These are phyloP conservation scores for Lemur catta DNA, from an alignment of 2,797 vertebrate species.

Conservation along the genomic window DNA sequence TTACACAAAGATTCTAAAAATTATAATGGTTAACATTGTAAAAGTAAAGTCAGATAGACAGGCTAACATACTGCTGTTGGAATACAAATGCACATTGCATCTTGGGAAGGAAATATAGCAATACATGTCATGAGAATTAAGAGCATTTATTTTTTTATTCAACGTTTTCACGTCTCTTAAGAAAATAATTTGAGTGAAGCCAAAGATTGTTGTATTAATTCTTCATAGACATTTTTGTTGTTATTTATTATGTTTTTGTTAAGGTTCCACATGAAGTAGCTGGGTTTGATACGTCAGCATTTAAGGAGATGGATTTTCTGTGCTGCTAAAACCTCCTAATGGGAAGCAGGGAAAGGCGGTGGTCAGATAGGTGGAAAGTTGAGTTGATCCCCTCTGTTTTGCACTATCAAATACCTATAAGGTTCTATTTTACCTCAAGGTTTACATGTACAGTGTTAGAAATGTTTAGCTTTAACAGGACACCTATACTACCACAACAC, in stretches of 20 bases:
- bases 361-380: not conserved
- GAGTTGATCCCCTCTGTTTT: not conserved
- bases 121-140: not conserved
- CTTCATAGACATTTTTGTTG: not conserved
- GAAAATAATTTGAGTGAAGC: not conserved
- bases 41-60: not conserved
- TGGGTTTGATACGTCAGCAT: not conserved
- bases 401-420: not conserved
- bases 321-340: not conserved
- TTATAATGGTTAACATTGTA: not conserved
- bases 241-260: not conserved
- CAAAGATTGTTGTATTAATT: not conserved
- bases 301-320: not conserved
- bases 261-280: not conserved
- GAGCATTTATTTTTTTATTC: not conserved
- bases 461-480: not conserved
- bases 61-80: not conserved
- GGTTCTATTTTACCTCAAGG: not conserved
- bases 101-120: not conserved
- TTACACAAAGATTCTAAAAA: not conserved
- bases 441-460: not conserved
- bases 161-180: not conserved
- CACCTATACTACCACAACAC: not conserved
- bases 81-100: not conserved
- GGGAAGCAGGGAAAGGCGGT: not conserved